These are phyloP conservation scores for Alfaro cultratus DNA, from an alignment of 2,797 vertebrate genomes.

Conservation along the genomic window DNA sequence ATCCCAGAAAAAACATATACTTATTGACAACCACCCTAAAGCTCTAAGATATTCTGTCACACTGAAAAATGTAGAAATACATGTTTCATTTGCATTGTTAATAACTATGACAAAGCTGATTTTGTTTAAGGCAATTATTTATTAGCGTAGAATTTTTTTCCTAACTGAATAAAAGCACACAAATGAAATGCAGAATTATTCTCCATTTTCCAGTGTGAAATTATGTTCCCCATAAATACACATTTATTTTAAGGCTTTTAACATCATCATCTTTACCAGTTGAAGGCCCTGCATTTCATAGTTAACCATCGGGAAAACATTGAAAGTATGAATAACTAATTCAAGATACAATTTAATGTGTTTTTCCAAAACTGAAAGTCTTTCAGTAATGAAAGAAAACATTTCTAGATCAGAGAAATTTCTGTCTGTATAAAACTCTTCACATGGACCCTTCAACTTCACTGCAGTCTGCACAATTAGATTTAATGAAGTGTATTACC, in stretches of 20 bases:
- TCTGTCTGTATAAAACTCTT: conserved; percentile 6
- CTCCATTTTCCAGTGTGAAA: not conserved
- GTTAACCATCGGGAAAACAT: not conserved
- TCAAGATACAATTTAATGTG: not conserved
- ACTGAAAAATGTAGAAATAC: not conserved
- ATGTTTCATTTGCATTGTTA: not conserved
- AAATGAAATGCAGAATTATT: not conserved
- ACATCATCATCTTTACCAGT: not conserved
- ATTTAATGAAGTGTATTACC: conserved; percentile 13
- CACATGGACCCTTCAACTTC: not conserved
- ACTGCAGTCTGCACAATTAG: conserved; percentile 15
- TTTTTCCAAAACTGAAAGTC: not conserved
- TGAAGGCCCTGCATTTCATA: not conserved
- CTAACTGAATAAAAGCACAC: not conserved
- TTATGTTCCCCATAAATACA: not conserved
- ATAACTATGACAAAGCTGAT: not conserved
- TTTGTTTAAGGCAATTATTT: not conserved
- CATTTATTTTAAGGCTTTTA: not conserved
- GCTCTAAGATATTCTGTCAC: not conserved
- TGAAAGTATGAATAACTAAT: not conserved
- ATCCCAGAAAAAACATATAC: not conserved
- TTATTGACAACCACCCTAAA: not conserved
- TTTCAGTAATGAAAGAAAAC: not conserved
- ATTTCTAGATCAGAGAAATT: not conserved
- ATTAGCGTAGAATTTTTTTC: not conserved